Conservation (phyloP, 2,888 invertebrate genomes). For the Prenolepis imparis region DNA sequence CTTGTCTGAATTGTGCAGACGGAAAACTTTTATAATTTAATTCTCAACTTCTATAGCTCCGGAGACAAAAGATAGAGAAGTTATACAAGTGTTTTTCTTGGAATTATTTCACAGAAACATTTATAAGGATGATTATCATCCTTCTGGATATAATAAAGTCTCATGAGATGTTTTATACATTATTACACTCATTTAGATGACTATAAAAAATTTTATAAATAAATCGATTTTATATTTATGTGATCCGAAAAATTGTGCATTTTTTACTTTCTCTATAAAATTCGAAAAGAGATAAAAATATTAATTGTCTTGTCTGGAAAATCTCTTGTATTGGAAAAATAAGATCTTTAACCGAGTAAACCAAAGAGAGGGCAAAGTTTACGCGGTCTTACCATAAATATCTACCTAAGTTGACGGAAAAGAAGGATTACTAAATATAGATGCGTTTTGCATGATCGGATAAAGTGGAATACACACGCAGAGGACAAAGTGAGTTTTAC, state of each 20-base stretch:
- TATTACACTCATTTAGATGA: neutral
- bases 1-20: neutral
- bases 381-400: neutral
- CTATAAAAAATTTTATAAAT: neutral
- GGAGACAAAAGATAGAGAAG: conserved; percentile 3
- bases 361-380: neutral
- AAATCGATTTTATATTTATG: neutral
- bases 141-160: conserved; percentile 13
- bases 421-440: conserved; percentile 30
- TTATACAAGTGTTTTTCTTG: conserved; percentile 14
- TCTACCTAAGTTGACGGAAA: neutral
- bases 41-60: neutral
- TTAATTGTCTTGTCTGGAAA: conserved; percentile 2
- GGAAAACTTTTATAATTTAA: conserved; percentile 39
- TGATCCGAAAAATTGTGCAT: neutral
- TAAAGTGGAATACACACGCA: neutral
- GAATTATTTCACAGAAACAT: neutral
- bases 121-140: conserved; percentile 11
- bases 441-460: conserved; percentile 18
- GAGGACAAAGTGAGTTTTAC: conserved; percentile 17
- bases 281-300: neutral
- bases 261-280: neutral
- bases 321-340: neutral
- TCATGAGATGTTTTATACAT: conserved; percentile 22
- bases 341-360: neutral